These are phyloP conservation scores for Astyanax mexicanus DNA, from an alignment of 2,797 vertebrate genomes.

Conservation along the genomic window DNA sequence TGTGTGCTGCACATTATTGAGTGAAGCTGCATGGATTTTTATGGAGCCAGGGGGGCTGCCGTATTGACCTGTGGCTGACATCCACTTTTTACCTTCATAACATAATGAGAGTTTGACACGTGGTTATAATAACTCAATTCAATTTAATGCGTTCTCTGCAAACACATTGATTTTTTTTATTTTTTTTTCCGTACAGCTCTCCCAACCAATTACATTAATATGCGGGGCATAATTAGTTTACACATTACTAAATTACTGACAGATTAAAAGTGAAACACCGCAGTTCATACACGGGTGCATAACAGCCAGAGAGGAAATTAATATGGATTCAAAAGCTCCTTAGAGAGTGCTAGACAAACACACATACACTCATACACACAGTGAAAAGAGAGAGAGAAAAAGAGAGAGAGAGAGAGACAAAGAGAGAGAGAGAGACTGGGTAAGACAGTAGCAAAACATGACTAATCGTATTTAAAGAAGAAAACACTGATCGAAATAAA, in stretches of 20 bases:
- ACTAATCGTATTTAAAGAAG: conserved; percentile 73
- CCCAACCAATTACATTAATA: conserved; percentile 98
- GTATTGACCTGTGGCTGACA: conserved; percentile 80
- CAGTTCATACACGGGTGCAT: conserved; percentile 94
- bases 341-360: conserved; percentile 78
- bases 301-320: conserved; percentile 99
- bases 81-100: conserved; percentile 87
- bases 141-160: conserved; percentile 89
- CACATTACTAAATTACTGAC: conserved; percentile 99
- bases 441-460: neutral
- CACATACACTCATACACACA: conserved; percentile 7
- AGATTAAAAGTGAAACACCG: conserved; percentile 99
- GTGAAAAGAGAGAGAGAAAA: neutral
- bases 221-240: conserved; percentile 99
- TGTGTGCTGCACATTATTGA: conserved; percentile 70
- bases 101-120: conserved; percentile 88
- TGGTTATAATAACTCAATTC: conserved; percentile 88
- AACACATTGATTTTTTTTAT: conserved; percentile 94
- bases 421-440: neutral
- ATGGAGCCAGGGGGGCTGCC: conserved; percentile 68
- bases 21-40: conserved; percentile 75
- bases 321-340: conserved; percentile 99
- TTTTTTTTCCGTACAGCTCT: too few species aligned
- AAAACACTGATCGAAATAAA: conserved; percentile 50
- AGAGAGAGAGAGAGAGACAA: neutral